These are phyloP conservation scores for Furnarius figulus DNA, from an alignment of 2,113 vertebrate genomes.

Conservation along the genomic window DNA sequence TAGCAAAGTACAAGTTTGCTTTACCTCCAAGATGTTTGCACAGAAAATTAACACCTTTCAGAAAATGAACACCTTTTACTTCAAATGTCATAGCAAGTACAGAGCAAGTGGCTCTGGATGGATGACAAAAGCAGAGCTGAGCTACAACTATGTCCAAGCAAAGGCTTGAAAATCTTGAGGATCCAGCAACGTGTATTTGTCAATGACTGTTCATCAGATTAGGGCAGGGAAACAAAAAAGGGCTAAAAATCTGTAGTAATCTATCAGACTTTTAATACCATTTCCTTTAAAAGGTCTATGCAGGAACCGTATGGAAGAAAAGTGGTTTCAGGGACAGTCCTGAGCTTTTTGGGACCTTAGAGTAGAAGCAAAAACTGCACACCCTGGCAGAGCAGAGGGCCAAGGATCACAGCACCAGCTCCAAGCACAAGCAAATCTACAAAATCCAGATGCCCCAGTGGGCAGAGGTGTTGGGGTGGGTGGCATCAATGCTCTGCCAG, in stretches of 20 bases:
- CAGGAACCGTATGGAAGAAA: background rate
- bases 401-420: background rate
- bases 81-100: background rate
- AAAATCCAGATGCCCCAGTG: rapidly evolving
- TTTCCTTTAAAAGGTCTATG: background rate
- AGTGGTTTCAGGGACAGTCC: background rate
- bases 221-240: background rate
- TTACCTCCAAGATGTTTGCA: background rate
- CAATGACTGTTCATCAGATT: background rate
- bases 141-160: background rate
- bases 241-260: background rate
- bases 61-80: background rate
- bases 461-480: rapidly evolving
- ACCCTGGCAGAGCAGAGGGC: background rate
- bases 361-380: background rate
- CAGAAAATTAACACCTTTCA: background rate
- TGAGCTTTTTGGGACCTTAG: background rate
- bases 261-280: background rate
- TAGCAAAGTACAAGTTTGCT: background rate
- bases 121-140: background rate
- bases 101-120: rapidly evolving
- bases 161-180: background rate
- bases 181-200: background rate
- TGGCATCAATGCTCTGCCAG: background rate
- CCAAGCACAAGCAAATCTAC: background rate